Percentiles rank a stretch among this genome's conserved stretches.
phyloP scores from a whole-genome alignment of 2,113 vertebrate genomes.

The Etia nguti region DNA sequence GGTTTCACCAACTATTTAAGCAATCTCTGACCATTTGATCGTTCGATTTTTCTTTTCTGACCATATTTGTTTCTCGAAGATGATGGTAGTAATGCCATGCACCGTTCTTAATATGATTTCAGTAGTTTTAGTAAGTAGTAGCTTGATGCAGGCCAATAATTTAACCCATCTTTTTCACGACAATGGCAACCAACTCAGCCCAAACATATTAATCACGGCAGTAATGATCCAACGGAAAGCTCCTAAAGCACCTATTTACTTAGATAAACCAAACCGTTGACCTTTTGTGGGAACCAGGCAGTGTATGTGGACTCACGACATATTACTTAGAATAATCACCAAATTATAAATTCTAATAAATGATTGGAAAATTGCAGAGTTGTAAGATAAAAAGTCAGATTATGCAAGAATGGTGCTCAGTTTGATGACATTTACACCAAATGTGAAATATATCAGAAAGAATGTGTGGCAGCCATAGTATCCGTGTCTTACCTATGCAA shows the following conservation, averaged over 20 bases:
- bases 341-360: background rate
- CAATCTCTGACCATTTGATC: background rate
- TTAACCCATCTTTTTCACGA: background rate
- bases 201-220: background rate
- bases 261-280: background rate
- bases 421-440: background rate
- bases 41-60: background rate
- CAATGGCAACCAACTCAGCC: background rate
- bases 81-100: background rate
- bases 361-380: background rate
- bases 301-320: background rate
- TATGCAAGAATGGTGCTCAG: background rate
- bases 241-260: background rate
- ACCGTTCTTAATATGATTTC: background rate
- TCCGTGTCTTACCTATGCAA: slow-evolving; percentile 78
- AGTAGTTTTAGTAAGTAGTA: background rate
- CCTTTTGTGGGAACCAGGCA: background rate
- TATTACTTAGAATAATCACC: background rate
- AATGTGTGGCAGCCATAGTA: background rate
- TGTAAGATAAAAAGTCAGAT: background rate
- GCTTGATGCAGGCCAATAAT: background rate
- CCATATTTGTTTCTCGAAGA: background rate
- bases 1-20: background rate
- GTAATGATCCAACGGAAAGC: background rate
- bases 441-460: background rate